Evolutionary conservation across 2,888 invertebrate genomes (phyloP), one percentile per base, ranked within the genome.

Genomic region (Amphipyra tragopoginis): DNA sequence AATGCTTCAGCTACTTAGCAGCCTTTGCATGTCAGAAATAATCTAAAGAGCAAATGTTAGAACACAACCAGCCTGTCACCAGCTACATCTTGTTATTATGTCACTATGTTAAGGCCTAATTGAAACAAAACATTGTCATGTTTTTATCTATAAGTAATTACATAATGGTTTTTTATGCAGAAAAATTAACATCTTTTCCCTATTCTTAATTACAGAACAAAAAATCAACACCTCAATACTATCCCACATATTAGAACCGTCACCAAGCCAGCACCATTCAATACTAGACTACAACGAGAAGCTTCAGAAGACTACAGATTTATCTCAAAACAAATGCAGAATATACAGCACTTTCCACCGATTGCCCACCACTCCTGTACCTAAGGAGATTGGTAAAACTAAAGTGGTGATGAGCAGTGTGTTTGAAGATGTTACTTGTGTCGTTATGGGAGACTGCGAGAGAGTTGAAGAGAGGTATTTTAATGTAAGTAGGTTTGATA

Each of bases 251-350:
- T 67, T 92, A 9, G 87, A 91, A 52, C 78, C 86, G 0, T 80
- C 84, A 0, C 72, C 82, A 1, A 63, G 69, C 5, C 80, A 86
- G 11, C 86, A 88, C 29, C 77, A 81, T 56, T 87, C 86, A 0
- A 71, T 93, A 51, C 60, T 93, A 33, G 90, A 91, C 9, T 88
- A 86, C 72, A 93, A 90, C 2, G 92, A 93, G 59, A 93, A 91
- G 55, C 79, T 94, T 0, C 88, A 87, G 44, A 83, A 83, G 26
- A 82, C 81, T 4, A 73, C 83, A 0, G 89, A 89, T 10, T 59
- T 79, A 0, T 78, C 87, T 0, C 86, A 84, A 47, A 85, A 83
- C 67, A 88, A 88, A 39, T 92, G 90, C 54, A 73, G 86, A 8
- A 86, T 93, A 2, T 90, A 86, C 75, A 91, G 86, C 61, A 90